Evolutionary conservation across 2,888 invertebrate genomes (phyloP).

Genomic region (Ferrisia virgata): DNA sequence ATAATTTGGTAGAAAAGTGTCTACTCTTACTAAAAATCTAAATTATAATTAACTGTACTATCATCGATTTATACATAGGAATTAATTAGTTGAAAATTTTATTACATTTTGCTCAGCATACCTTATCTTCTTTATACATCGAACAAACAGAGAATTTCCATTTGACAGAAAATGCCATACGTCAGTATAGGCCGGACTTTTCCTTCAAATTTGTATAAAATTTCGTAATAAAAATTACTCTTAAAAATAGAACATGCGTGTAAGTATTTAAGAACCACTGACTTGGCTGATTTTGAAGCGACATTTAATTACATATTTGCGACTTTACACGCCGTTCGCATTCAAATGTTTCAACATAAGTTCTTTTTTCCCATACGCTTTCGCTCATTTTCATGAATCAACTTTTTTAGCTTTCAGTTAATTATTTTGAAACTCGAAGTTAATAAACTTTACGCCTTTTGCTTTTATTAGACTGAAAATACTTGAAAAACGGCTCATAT

Average conservation of each 20-base stretch:
- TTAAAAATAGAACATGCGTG: neutral
- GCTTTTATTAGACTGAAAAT: neutral
- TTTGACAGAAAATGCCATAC: no score
- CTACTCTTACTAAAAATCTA: neutral
- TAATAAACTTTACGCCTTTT: neutral
- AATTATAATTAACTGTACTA: no score
- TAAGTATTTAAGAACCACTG: neutral
- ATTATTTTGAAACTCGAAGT: neutral
- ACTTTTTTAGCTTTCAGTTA: neutral
- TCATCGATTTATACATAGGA: no score
- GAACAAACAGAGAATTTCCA: no score
- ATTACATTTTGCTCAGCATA: no score
- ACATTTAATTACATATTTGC: constrained; percentile 2
- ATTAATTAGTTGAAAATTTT: no score
- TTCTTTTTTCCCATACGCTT: neutral
- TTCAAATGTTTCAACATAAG: neutral
- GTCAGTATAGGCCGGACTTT: no score
- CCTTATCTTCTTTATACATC: no score
- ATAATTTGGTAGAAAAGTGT: neutral
- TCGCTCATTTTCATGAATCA: neutral
- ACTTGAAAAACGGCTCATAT: neutral
- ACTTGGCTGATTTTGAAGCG: neutral
- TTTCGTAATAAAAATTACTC: neutral
- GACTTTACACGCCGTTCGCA: neutral
- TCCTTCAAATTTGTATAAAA: no score